Evolutionary conservation across 2,888 invertebrate genomes (phyloP).

Genomic region (Amaurobius ferox): DNA sequence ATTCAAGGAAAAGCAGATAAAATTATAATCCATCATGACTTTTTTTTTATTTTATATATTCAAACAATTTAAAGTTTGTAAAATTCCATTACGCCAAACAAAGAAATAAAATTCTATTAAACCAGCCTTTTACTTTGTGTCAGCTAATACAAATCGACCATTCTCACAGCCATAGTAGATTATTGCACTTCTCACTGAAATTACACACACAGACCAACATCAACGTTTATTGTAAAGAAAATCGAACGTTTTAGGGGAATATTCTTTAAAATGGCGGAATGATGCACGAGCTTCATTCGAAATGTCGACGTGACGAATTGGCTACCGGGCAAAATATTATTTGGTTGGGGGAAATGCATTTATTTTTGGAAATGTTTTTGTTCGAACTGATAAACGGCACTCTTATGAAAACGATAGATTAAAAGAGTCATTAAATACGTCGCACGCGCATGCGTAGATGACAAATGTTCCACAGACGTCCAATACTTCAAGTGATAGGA

Average conservation of each 20-base stretch:
- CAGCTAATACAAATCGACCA: neutral
- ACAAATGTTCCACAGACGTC: neutral
- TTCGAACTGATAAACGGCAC: neutral
- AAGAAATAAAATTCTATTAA: no score
- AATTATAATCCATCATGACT: no score
- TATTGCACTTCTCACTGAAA: neutral
- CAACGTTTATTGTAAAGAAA: neutral
- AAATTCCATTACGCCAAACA: no score
- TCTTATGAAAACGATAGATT: slow-evolving; percentile 12
- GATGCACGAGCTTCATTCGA: slow-evolving; percentile 6
- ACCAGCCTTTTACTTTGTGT: no score
- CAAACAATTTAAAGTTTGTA: no score
- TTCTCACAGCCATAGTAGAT: neutral
- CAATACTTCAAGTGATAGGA: neutral
- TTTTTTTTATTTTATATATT: no score
- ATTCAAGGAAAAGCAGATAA: no score
- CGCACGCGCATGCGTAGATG: neutral
- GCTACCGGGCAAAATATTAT: slow-evolving; percentile 1
- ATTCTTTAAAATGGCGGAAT: slow-evolving; percentile 2
- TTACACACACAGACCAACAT: no score
- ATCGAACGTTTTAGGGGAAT: neutral
- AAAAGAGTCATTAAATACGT: neutral
- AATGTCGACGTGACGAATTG: slow-evolving; percentile 16
- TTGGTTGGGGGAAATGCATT: slow-evolving; percentile 7
- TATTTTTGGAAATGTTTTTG: slow-evolving; percentile 7